Base-by-base conservation (phyloP, 2,888 invertebrate genomes). In the Pardosa pseudoannulata region DNA sequence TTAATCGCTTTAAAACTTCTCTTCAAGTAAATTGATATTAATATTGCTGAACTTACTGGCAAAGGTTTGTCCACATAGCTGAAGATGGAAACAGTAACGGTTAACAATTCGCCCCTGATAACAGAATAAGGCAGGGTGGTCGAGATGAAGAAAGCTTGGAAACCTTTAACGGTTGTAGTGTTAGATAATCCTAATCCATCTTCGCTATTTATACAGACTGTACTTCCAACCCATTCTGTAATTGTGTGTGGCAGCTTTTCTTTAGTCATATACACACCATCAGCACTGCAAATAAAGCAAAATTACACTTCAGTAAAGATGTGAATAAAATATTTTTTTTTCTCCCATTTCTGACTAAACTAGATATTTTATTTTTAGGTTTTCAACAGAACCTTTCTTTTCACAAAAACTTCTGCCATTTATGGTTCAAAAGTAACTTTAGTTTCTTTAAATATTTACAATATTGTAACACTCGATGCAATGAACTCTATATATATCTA, bases 61-160 rank as follows among this genome's bases (percentile, higher is more conserved):
- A 91, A 79, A 82, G 91, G 91, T 28, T 91, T 90, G 39, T 90
- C 88, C 68, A 91, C 88, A 86, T 92, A 92, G 89, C 91, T 92
- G 90, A 91, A 91, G 19, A 91, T 90, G 3, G 91, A 91, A n/a
- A 91, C 90, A 3, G 90, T 89, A 1, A 92, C 86, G 1, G 90
- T 90, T 5, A 91, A 87, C 7, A 86, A 89, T 88, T 92, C 92
- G 3, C 90, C 91, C 27, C 91, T 89, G 0, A 92, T 90, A 0
- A 91, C 91, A 1, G 91, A 91, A 82, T 91, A 91, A 0, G 92
- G 92, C 36, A 92, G 88, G 27, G 91, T 91, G 80, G 91, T 90
- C 16, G 91, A 91, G 9, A 91, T 88, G 88, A 92, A 92, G 90
- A 92, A 92, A 3, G 91, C 91, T 88, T 92, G 91, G 90, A 91